Conservation (phyloP, 1,140 invertebrate genomes). For the Hycleus cichorii region DNA sequence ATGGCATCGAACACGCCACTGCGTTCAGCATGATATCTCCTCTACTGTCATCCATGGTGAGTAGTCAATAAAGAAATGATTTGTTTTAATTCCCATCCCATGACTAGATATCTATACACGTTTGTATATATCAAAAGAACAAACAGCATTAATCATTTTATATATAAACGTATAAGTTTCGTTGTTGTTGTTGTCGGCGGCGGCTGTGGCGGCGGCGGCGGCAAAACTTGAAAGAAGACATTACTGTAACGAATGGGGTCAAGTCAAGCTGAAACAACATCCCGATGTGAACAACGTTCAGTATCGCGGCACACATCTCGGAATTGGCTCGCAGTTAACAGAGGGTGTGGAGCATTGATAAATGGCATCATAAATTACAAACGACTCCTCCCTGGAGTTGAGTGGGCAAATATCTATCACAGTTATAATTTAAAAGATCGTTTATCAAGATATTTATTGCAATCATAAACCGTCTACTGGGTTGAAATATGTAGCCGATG, state of each 20-base stretch:
- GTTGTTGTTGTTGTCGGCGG: too few species aligned
- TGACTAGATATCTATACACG: conserved; percentile 9
- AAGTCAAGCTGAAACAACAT: conserved; percentile 39
- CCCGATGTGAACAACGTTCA: conserved; percentile 27
- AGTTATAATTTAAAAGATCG: conserved; percentile 43
- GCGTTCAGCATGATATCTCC: neutral
- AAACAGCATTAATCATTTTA: too few species aligned
- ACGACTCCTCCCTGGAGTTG: conserved; percentile 39
- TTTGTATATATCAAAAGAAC: too few species aligned
- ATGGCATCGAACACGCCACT: conserved; percentile 14
- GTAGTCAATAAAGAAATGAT: conserved; percentile 18
- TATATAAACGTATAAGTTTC: too few species aligned
- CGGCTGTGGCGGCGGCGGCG: conserved; percentile 10
- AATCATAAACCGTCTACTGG: conserved; percentile 37
- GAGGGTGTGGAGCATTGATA: conserved; percentile 44
- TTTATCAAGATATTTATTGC: conserved; percentile 42
- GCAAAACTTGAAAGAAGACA: conserved; percentile 40
- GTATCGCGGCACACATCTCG: conserved; percentile 40
- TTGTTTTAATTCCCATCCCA: conserved; percentile 14
- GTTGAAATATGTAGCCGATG: conserved; percentile 29
- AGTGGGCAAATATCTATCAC: conserved; percentile 43
- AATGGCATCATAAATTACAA: conserved; percentile 41
- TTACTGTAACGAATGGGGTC: conserved; percentile 39
- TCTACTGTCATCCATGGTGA: conserved; percentile 1
- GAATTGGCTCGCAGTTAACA: conserved; percentile 43